A percentile compares a stretch with the other conserved stretches of the same genome.
phyloP scores from a whole-genome alignment of 2,888 invertebrate species.

The Capitulum mitella region DNA sequence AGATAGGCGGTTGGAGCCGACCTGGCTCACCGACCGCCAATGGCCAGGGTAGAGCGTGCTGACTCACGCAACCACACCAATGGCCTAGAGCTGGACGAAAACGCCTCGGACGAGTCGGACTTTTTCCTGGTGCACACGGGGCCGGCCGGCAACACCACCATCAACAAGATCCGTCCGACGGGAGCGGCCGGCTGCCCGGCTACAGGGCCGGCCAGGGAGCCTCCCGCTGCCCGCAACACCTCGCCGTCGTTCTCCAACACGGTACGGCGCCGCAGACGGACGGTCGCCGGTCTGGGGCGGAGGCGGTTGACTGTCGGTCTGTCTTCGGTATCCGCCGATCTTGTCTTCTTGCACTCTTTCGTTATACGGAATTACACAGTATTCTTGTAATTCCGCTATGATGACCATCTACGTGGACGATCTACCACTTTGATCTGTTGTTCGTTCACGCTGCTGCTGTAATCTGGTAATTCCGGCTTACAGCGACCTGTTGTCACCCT shows the following conservation, averaged over 20 bases:
- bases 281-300: too few species aligned
- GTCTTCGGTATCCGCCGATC: too few species aligned
- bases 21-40: neutral
- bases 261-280: neutral
- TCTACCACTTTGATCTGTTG: too few species aligned
- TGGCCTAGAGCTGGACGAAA: slow-evolving; percentile 6
- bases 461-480: too few species aligned
- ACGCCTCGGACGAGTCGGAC: slow-evolving; percentile 22
- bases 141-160: neutral
- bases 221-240: neutral
- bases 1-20: too few species aligned
- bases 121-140: slow-evolving; percentile 5
- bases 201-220: neutral
- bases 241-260: slow-evolving; percentile 24
- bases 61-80: neutral
- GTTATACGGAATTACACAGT: too few species aligned
- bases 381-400: too few species aligned
- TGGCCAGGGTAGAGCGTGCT: neutral
- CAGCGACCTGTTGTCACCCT: too few species aligned
- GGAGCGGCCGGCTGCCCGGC: neutral
- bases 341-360: too few species aligned
- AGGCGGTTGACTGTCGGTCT: too few species aligned
- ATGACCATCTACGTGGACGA: too few species aligned
- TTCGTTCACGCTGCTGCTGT: too few species aligned
- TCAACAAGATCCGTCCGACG: neutral